Base-by-base conservation (phyloP, 2,888 invertebrate species). In the Trachelus stipa region DNA sequence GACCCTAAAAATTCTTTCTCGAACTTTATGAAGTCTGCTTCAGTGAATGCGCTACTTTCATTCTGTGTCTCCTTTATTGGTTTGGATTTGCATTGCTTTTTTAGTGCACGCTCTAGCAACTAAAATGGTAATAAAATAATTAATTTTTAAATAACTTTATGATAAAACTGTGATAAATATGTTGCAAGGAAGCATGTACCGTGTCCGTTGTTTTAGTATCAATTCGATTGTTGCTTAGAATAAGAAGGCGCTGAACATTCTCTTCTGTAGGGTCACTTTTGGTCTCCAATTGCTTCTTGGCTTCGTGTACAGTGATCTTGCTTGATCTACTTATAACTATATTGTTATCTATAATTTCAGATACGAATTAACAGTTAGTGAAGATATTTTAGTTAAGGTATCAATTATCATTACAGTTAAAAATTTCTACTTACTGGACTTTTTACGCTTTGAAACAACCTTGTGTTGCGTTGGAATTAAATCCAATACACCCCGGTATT, bases 21-120 rank as follows among this genome's bases (percentile, higher is more conserved):
- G 89, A 95, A 96, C 80, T 93, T 93, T 80, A 93, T 92, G 84
- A 95, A 95, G 75, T 95, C 94, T 87, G 95, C 95, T 86, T 95
- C 94, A 0, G 96, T 95, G 88, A 96, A 96, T 30, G 93, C 95
- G 0, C 95, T 94, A 78, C 93, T 92, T 82, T 94, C 91, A 74
- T 92, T 90, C 81, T 93, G 92, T 69, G 89, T 85, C 37, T 92
- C 87, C 87, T 92, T 90, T 23, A 90, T 85, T 78, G 92, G 92
- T 33, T 90, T 84, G 2, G 93, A 87, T 0, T 93, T 91, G 78
- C 93, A 93, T 77, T 93, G 92, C 83, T 92, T 93, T 15, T 92
- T 91, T 9, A 83, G 79, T 0, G 94, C 94, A 80, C 95, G 91
- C 82, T 93, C 91, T 68, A 95, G 89, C 76, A 95, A 92, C 94